A percentile compares a stretch with the other conserved stretches of the same genome.
phyloP scores from a whole-genome alignment of 2,113 vertebrate species.

The Cichladusa arquata region DNA sequence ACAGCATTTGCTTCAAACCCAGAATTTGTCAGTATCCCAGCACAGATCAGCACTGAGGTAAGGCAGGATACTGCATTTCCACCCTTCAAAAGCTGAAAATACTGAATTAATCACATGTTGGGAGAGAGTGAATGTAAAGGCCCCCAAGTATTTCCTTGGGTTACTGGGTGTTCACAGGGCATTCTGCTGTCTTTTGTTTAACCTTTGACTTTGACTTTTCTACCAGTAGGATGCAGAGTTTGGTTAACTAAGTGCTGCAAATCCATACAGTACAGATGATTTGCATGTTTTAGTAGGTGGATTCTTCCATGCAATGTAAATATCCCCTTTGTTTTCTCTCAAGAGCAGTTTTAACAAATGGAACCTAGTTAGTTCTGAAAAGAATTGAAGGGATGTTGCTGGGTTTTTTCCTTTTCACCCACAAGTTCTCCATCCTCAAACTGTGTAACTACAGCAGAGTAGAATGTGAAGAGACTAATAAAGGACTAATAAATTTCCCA shows the following conservation, averaged over 20 bases:
- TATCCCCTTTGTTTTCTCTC: not conserved
- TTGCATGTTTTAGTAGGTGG: not conserved
- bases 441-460: not conserved
- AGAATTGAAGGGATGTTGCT: not conserved
- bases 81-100: not conserved
- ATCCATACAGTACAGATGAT: not conserved
- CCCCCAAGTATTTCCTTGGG: not conserved
- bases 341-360: not conserved
- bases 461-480: not conserved
- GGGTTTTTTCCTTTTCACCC: not conserved
- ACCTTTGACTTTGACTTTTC: not conserved
- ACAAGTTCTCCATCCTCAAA: not conserved
- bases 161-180: not conserved
- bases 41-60: constrained; percentile 96
- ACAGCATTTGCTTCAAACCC: constrained; percentile 95
- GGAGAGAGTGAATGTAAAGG: not conserved
- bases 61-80: not conserved
- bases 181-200: not conserved
- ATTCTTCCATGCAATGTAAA: not conserved
- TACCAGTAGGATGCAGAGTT: not conserved
- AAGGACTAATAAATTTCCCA: not conserved
- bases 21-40: constrained; percentile 95
- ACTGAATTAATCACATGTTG: not conserved
- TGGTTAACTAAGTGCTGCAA: not conserved
- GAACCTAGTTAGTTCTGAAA: not conserved